Conservation (phyloP, 37 sponge, comb jelly and placozoan species). For the Theonella swinhoei region DNA sequence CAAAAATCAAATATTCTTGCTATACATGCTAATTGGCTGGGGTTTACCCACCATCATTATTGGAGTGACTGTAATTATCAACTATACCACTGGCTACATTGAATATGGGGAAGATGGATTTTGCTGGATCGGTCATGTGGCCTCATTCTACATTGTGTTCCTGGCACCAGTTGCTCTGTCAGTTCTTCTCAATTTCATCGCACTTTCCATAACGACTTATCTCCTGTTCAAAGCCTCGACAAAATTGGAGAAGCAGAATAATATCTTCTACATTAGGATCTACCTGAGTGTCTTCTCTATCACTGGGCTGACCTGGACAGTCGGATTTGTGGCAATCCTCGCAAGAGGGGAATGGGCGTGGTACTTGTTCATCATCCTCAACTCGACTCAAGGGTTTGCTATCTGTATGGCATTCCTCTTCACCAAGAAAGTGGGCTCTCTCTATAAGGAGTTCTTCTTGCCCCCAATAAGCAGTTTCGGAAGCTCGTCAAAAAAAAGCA, state of each 20-base stretch:
- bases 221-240: background rate
- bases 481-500: background rate
- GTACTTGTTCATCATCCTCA: constrained; percentile 67
- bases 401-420: constrained; percentile 34
- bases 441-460: background rate
- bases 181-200: constrained; percentile 14
- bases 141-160: constrained; percentile 8
- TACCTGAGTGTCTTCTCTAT: constrained; percentile 24
- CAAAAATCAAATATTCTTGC: background rate
- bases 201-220: background rate
- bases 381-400: constrained; percentile 48
- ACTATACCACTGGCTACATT: background rate
- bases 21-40: constrained; percentile 35
- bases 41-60: constrained; percentile 12
- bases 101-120: constrained; percentile 4
- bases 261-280: constrained; percentile 12
- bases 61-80: constrained; percentile 4
- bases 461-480: background rate
- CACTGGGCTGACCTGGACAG: constrained; percentile 62
- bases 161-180: constrained; percentile 15
- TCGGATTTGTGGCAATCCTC: constrained; percentile 61
- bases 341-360: constrained; percentile 32
- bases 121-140: constrained; percentile 30
- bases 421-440: constrained; percentile 18
- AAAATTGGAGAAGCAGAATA: background rate